A percentile compares a stretch with the other conserved stretches of the same genome.
Evolutionary conservation across 2,113 vertebrate species (phyloP).

Genomic region (Sakesphorus luctuosus): DNA sequence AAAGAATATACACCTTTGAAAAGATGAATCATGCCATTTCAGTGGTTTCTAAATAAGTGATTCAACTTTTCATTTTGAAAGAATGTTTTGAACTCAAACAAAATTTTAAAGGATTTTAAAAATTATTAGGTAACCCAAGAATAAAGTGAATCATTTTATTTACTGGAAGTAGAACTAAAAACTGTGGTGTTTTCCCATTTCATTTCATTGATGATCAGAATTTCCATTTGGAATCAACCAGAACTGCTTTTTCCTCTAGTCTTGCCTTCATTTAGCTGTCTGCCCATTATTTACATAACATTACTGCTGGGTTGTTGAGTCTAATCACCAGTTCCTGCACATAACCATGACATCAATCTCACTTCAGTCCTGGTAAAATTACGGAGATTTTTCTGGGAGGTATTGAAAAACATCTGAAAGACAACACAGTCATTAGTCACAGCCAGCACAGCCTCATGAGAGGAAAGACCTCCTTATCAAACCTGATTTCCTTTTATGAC

Average conservation of each 20-base stretch:
- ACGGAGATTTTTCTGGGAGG: neutral
- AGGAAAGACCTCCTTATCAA: neutral
- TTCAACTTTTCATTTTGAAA: slow-evolving; percentile 17
- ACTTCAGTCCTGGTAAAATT: neutral
- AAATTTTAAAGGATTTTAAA: neutral
- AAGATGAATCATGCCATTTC: neutral
- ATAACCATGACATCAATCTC: neutral
- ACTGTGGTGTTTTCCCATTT: neutral
- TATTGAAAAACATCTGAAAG: neutral
- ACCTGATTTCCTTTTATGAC: neutral
- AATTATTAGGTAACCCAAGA: neutral
- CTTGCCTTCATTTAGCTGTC: neutral
- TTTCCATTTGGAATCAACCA: neutral
- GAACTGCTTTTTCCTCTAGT: neutral
- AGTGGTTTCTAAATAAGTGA: neutral
- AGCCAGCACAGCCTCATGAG: neutral
- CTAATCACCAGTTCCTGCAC: neutral
- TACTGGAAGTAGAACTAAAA: neutral
- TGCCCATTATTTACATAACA: neutral
- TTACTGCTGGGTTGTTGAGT: neutral
- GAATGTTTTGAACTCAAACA: neutral
- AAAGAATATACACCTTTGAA: neutral
- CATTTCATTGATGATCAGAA: neutral
- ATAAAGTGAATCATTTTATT: neutral
- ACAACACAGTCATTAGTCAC: neutral